A percentile compares a stretch with the other conserved stretches of the same genome.
Conservation (phyloP, 2,888 invertebrate genomes). For the Orthosia incerta region DNA sequence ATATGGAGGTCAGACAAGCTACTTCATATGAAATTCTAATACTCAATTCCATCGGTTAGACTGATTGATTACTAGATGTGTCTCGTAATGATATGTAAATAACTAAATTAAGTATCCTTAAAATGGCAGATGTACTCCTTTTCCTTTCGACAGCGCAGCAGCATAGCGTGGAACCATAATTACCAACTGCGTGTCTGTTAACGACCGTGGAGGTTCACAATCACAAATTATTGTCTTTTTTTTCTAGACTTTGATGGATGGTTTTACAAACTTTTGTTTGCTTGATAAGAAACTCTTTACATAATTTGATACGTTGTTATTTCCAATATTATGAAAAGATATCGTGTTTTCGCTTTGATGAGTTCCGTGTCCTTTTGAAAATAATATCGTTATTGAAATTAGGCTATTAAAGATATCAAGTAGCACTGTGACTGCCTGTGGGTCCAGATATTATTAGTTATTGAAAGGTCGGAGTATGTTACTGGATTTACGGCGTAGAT, state of each 20-base stretch:
- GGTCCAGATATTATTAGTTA: not conserved
- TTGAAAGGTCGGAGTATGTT: not conserved
- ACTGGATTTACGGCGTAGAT: not conserved
- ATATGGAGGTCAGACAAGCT: too few relatives aligned
- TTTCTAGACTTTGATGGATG: conserved; percentile 33
- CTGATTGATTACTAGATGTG: too few relatives aligned
- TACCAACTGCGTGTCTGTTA: conserved; percentile 31
- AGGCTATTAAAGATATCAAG: not conserved
- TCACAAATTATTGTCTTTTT: conserved; percentile 34
- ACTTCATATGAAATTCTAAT: too few relatives aligned
- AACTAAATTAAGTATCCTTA: too few relatives aligned
- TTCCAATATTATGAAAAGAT: conserved; percentile 3
- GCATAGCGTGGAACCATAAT: conserved; percentile 28
- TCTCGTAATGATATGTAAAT: too few relatives aligned
- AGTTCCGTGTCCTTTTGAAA: conserved; percentile 2
- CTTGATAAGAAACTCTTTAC: conserved; percentile 25
- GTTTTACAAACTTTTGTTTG: conserved; percentile 12
- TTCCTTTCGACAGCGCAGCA: too few relatives aligned
- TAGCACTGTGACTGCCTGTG: not conserved
- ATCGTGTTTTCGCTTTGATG: conserved; percentile 21
- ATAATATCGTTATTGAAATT: conserved; percentile 24
- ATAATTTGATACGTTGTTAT: not conserved
- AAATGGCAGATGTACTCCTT: too few relatives aligned
- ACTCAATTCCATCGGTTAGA: too few relatives aligned
- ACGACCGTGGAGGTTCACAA: conserved; percentile 22